These are phyloP conservation scores for Rhinoptilus africanus DNA, from an alignment of 2,113 vertebrate genomes.

Conservation along the genomic window DNA sequence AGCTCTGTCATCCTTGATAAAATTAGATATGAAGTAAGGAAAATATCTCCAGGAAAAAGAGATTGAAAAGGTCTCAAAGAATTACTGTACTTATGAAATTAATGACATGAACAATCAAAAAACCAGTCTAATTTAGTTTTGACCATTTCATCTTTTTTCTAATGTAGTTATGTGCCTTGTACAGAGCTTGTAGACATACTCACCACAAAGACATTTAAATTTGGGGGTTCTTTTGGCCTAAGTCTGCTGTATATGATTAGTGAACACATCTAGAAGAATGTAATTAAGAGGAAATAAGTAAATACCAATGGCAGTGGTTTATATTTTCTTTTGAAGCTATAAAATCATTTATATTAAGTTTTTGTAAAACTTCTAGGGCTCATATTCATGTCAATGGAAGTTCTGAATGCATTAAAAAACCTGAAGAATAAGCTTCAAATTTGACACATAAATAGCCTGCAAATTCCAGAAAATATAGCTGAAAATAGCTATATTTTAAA, in stretches of 20 bases:
- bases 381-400: not conserved
- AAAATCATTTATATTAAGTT: not conserved
- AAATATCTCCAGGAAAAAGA: not conserved
- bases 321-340: not conserved
- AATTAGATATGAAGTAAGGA: not conserved
- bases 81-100: not conserved
- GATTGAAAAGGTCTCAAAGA: not conserved
- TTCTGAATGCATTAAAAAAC: not conserved
- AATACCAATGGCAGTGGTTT: not conserved
- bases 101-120: not conserved
- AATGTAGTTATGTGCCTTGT: not conserved
- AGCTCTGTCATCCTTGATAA: not conserved
- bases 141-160: not conserved
- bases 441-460: not conserved
- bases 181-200: not conserved
- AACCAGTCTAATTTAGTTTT: accelerated
- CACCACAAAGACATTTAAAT: not conserved
- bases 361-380: not conserved
- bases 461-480: not conserved
- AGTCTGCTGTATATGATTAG: not conserved
- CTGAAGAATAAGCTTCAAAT: not conserved
- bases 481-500: not conserved
- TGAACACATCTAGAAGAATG: not conserved
- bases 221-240: not conserved
- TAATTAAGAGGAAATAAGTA: not conserved